phyloP scores from a whole-genome alignment of 2,797 vertebrate genomes.

The Centropyge bicolor region DNA sequence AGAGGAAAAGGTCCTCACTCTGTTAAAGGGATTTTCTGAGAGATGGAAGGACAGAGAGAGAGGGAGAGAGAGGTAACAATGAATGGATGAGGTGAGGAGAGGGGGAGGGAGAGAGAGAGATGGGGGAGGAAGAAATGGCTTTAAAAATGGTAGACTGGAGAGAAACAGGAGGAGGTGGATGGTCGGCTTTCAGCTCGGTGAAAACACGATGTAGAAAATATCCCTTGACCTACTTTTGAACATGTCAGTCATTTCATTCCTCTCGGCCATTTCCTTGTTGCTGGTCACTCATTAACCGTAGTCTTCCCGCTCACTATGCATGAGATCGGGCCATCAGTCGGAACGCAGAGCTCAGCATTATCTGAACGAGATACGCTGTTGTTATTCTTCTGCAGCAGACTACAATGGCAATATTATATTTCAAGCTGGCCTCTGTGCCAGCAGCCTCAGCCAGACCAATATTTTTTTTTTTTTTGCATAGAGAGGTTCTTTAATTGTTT shows the following conservation, averaged over 20 bases:
- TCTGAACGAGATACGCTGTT: slow-evolving; percentile 13
- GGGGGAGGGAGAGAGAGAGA: background rate
- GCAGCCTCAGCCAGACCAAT: background rate
- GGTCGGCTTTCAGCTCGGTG: slow-evolving; percentile 27
- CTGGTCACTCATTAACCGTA: slow-evolving; percentile 68
- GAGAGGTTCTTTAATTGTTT: slow-evolving; percentile 13
- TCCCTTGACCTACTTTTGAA: slow-evolving; percentile 68
- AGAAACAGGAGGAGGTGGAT: slow-evolving; percentile 43
- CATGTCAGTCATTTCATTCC: slow-evolving; percentile 57
- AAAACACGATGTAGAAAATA: slow-evolving; percentile 51
- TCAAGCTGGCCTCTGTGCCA: background rate
- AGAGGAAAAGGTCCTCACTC: slow-evolving; percentile 69
- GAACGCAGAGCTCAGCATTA: background rate
- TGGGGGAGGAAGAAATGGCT: slow-evolving; percentile 30
- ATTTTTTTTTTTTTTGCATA: background rate
- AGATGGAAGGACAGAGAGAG: slow-evolving; percentile 46
- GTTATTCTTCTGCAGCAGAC: slow-evolving; percentile 13
- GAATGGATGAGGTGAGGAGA: slow-evolving; percentile 21
- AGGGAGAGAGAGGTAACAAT: slow-evolving; percentile 41
- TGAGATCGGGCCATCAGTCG: slow-evolving; percentile 37
- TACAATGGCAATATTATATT: background rate
- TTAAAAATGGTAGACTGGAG: slow-evolving; percentile 39
- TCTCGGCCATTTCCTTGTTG: slow-evolving; percentile 50
- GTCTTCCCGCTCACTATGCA: slow-evolving; percentile 49
- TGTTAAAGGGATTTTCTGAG: slow-evolving; percentile 75